Percentiles rank a stretch among this genome's conserved stretches.
These are phyloP conservation scores for Gephyroberyx darwinii DNA, from an alignment of 2,797 vertebrate genomes.

Conservation along the genomic window DNA sequence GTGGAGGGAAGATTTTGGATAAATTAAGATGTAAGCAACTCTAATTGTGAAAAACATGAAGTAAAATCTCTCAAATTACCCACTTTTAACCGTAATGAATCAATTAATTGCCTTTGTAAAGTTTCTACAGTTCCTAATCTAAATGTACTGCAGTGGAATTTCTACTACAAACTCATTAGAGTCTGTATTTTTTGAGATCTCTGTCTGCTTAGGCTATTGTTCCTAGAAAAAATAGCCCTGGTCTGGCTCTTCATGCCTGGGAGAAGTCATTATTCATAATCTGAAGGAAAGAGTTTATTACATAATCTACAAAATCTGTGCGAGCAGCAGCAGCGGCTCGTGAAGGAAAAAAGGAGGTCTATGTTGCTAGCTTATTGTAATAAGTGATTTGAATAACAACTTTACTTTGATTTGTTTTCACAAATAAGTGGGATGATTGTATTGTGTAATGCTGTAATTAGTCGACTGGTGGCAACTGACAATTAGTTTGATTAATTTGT, in stretches of 20 bases:
- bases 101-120: conserved; percentile 36
- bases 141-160: conserved; percentile 36
- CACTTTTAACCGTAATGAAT: conserved; percentile 48
- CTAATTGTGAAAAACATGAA: conserved; percentile 55
- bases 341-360: conserved; percentile 35
- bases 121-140: conserved; percentile 16
- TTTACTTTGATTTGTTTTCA: conserved; percentile 74
- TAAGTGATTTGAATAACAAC: conserved; percentile 65
- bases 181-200: conserved; percentile 33
- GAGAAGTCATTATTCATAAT: conserved; percentile 70
- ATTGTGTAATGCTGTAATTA: conserved; percentile 73
- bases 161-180: conserved; percentile 20
- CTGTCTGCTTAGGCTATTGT: conserved; percentile 38
- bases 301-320: conserved; percentile 66
- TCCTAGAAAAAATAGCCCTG: conserved; percentile 34
- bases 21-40: conserved; percentile 96
- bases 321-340: conserved; percentile 48
- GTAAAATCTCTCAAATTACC: conserved; percentile 1
- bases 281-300: conserved; percentile 63
- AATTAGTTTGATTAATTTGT: conserved; percentile 72
- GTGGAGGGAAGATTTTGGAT: conserved; percentile 98
- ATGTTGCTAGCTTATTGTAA: conserved; percentile 41
- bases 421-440: conserved; percentile 73
- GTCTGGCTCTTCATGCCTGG: conserved; percentile 39
- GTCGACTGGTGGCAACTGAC: conserved; percentile 62